These are phyloP conservation scores for Melanotaenia boesemani DNA, from an alignment of 2,797 vertebrate species.

Conservation along the genomic window DNA sequence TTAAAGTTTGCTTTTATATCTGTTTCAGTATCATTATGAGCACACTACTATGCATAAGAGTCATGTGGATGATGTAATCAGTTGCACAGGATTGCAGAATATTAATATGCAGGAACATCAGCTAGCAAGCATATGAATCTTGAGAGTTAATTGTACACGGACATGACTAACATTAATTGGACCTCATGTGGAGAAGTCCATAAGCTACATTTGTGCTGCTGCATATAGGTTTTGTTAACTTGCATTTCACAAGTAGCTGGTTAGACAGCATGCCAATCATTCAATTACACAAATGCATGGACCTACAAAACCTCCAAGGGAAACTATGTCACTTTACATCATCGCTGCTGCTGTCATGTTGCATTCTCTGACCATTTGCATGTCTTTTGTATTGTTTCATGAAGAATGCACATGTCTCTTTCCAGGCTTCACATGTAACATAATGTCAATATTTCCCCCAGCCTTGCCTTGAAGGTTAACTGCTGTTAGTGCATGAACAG, in stretches of 20 bases:
- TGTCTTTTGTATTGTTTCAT: not conserved
- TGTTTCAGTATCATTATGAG: not conserved
- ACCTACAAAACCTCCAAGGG: constrained; percentile 13
- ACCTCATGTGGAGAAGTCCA: not conserved
- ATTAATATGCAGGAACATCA: not conserved
- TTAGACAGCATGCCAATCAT: constrained; percentile 35
- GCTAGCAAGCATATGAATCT: not conserved
- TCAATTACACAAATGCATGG: constrained; percentile 21
- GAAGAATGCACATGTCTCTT: not conserved
- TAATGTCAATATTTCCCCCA: not conserved
- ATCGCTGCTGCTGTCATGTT: constrained; percentile 23
- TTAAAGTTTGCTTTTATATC: too few relatives aligned
- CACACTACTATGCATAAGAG: not conserved
- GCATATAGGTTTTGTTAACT: not conserved
- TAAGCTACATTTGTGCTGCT: not conserved
- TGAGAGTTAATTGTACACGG: not conserved
- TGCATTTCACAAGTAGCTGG: not conserved
- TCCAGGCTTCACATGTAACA: not conserved
- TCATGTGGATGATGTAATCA: not conserved
- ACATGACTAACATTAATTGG: not conserved
- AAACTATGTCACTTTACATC: constrained; percentile 28
- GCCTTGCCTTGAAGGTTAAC: not conserved
- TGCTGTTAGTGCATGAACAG: not conserved
- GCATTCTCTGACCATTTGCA: constrained; percentile 17
- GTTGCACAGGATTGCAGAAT: not conserved